These are phyloP conservation scores for Belonocnema kinseyi DNA, from an alignment of 1,140 invertebrate species.

Conservation along the genomic window DNA sequence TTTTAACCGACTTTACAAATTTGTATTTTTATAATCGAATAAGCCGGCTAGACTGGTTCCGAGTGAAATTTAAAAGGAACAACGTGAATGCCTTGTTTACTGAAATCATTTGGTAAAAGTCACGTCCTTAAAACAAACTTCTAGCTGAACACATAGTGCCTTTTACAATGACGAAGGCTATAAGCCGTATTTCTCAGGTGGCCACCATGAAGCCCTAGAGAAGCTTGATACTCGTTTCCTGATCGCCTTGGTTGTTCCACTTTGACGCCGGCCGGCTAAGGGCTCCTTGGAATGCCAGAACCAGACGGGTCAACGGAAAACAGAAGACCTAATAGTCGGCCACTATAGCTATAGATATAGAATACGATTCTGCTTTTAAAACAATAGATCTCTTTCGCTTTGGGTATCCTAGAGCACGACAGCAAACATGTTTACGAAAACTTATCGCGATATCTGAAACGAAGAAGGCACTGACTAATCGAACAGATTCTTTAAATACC, in stretches of 20 bases:
- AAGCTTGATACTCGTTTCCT: constrained; percentile 30
- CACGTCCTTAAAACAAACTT: constrained; percentile 50
- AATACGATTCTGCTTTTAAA: constrained; percentile 14
- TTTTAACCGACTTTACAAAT: too few relatives aligned
- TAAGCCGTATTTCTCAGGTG: constrained; percentile 29
- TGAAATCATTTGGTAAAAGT: constrained; percentile 49
- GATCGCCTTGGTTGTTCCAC: constrained; percentile 28
- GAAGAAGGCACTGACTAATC: background rate
- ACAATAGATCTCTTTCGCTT: constrained; percentile 15
- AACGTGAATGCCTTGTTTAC: constrained; percentile 34
- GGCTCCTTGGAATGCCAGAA: constrained; percentile 24
- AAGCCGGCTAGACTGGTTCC: background rate
- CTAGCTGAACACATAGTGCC: constrained; percentile 42
- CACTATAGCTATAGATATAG: background rate
- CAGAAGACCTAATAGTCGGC: background rate
- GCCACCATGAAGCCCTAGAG: constrained; percentile 27
- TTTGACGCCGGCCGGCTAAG: constrained; percentile 10
- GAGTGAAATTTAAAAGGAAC: constrained; percentile 4
- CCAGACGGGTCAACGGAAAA: constrained; percentile 20
- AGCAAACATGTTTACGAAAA: background rate
- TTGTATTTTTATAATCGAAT: too few relatives aligned
- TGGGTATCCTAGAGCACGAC: background rate
- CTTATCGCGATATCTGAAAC: background rate
- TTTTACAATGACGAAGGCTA: constrained; percentile 12
- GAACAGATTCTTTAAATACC: background rate